Evolutionary conservation across 2,888 invertebrate genomes (phyloP), one percentile per base, ranked within the genome.

Genomic region (Sarcophaga subvicina): DNA sequence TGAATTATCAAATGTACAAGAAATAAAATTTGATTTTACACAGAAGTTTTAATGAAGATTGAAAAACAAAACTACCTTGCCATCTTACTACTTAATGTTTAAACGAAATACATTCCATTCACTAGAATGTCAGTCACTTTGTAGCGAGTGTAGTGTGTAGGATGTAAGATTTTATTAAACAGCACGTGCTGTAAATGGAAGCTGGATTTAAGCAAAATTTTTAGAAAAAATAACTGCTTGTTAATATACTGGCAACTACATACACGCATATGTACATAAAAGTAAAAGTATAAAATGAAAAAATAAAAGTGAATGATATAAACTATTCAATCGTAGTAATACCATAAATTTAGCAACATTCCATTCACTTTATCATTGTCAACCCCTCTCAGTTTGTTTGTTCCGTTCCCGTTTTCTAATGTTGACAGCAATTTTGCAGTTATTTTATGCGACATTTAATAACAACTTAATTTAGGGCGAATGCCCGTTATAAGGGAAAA

Each of bases 381-480:
- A 37, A 10, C 45, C 73, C 67, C 49, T 63, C 37, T 37, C 37
- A 37, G 37, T 37, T 37, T 37, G 37, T 37, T 37, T 37, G 37
- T 37, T 37, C 10, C 37, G 37, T 37, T 37, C 10, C 37, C 8
- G 8, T 37, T 37, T 37, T 37, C 63, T 37, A 72, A 27, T 25
- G 67, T 76, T 80, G 76, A 76, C 72, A 83, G 69, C 72, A 86
- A 86, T 79, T 83, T 83, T 80, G 49, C 70, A 72, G 80, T 69
- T 72, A 67, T 76, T 86, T 86, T 80, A 73, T 86, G 72, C 75
- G 72, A 80, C 69, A 72, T 73, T 77, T 77, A 83, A 59, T 83
- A 83, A 83, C 72, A 83, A 86, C 75, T 83, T 83, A 76, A 86
- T 83, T 83, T 64, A 47, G 59, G 59, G 59, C 66, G 75, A 79